These are phyloP conservation scores for Ridgeia piscesae DNA, from an alignment of 1,140 invertebrate genomes.

Conservation along the genomic window DNA sequence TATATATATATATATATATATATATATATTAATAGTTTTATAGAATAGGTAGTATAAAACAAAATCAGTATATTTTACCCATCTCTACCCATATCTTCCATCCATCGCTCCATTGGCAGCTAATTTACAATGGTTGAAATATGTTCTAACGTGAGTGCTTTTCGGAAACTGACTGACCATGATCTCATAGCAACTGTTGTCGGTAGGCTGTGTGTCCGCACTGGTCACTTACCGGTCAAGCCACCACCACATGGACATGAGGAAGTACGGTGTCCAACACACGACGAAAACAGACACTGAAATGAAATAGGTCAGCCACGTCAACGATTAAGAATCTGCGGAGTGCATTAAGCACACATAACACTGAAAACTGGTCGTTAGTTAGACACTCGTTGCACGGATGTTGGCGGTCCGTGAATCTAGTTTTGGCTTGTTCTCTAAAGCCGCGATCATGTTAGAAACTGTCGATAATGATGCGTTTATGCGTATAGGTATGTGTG, in stretches of 20 bases:
- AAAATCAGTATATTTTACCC: no score
- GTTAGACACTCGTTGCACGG: not conserved
- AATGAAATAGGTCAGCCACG: not conserved
- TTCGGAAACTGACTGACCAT: not conserved
- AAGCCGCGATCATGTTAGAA: not conserved
- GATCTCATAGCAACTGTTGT: not conserved
- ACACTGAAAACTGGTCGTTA: not conserved
- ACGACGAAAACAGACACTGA: conserved; percentile 73
- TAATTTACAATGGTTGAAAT: no score
- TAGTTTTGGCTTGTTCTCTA: not conserved
- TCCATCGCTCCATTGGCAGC: no score
- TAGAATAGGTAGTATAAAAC: no score
- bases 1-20: not conserved
- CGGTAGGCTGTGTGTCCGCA: no score
- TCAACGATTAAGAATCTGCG: not conserved
- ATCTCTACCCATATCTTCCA: no score
- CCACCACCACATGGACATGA: conserved; percentile 26
- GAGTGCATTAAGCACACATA: no score
- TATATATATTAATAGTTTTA: not conserved
- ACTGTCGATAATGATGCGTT: not conserved
- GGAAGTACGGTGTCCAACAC: conserved; percentile 60
- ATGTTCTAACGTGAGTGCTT: no score
- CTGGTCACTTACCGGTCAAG: conserved; percentile 18
- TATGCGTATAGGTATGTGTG: not conserved
- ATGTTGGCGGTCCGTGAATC: not conserved